Evolutionary conservation across 2,113 vertebrate genomes (phyloP), one percentile per base, ranked within the genome.

Genomic region (Pionites leucogaster): DNA sequence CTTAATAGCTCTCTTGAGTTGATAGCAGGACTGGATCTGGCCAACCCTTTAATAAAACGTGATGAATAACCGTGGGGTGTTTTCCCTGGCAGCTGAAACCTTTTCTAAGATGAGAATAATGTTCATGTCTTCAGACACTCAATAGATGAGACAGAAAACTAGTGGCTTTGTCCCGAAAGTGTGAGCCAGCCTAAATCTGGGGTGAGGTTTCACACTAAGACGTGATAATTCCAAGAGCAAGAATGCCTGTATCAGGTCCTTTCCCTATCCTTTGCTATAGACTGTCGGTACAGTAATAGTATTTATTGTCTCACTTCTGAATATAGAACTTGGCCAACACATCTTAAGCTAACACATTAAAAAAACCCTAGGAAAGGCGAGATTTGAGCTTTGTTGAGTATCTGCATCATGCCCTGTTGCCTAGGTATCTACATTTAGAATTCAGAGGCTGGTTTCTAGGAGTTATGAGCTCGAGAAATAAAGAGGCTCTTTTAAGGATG

Each of bases 351-450:
- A 50, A 50, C 65, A 47, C 47, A 22, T 67, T 29, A 92, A 83
- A 78, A 74, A 57, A 15, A n/a, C 9, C 6, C 5, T 28, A 69
- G 39, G 28, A 63, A 85, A 91, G 25, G 31, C 31, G 18, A 86
- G 44, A 60, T 47, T 69, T 82, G 60, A 17, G 16, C 74, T 95
- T 57, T 84, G 62, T 16, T 5, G 6, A 63, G 47, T 27, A 22
- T 82, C 76, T 94, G 37, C 68, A 0, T 88, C 78, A 82, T 27
- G 27, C 37, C 5, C 53, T 33, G 94, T 97, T 96, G 60, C 95
- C 94, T 86, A 88, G 92, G 94, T 64, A 94, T 87, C 88, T 46
- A 13, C 47, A 82, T 81, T 81, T 88, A 85, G 91, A 80, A 84
- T 87, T 47, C 65, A 76, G 31, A 31, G 55, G 33, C 83, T 88